Evolutionary conservation across 2,888 invertebrate species (phyloP), one percentile per base, ranked within the genome.

Genomic region (Amiota communis): DNA sequence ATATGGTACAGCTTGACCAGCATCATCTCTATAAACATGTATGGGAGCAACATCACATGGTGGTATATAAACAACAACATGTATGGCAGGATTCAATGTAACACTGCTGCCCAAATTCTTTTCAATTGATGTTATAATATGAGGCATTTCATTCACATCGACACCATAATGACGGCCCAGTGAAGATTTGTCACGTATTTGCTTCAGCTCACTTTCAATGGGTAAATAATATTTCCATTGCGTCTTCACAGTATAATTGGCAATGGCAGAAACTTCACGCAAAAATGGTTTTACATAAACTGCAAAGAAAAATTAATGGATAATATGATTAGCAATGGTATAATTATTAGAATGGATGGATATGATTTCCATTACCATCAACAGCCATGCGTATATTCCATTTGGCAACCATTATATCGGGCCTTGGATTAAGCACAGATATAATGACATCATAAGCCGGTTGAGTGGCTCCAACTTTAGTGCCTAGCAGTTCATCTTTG

Each of bases 221-320:
- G 95, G 93, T 6, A 96, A 91, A 72, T 96, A 92, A 89, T 96
- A 96, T 69, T 97, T 91, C 93, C 96, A 95, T 89, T 98, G 98
- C 0, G 97, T 96, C 87, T 96, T 96, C 0, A 97, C 91, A 0
- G 94, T 94, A 86, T 97, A 95, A 86, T 95, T 93, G 68, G 95
- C 94, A 23, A 96, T 91, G 0, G 92, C 90, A 9, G 92, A 92
- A 69, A 97, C 87, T 76, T 94, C 93, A 12, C 93, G 91, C 65
- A 96, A 90, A 80, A 97, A 95, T 0, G 96, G 95, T 51, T 93
- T 92, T 74, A 98, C 90, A 89, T 95, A 96, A 71, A 92, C 96
- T 96, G 90, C 13, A 91, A 74, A n/a, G n/a, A n/a, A 64, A 51
- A 8, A 8, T 72, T 47, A 36, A 67, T 61, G 51, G 56, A 53